A percentile compares a stretch with the other conserved stretches of the same genome.
Evolutionary conservation across 92 coral and sea anemone genomes (phyloP).

Genomic region (Meandrina meandrites): DNA sequence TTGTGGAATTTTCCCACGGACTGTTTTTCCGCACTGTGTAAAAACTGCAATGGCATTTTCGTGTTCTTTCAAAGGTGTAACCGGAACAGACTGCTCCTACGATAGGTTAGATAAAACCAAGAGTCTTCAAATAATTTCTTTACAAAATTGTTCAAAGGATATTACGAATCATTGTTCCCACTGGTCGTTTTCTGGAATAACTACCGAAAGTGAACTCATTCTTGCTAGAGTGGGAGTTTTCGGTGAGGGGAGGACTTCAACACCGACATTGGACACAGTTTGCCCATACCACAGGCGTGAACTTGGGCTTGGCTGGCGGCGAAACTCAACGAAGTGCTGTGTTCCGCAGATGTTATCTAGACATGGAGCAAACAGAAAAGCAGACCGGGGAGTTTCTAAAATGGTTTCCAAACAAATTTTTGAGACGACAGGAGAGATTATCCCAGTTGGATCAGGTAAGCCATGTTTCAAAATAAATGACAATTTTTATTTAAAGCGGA

Average conservation of each 20-base stretch:
- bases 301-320: slow-evolving; percentile 63
- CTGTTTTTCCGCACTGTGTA: neutral
- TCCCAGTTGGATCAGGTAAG: slow-evolving; percentile 66
- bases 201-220: slow-evolving; percentile 50
- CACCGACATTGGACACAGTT: slow-evolving; percentile 37
- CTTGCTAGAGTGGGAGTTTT: slow-evolving; percentile 46
- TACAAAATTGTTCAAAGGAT: slow-evolving; percentile 42
- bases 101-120: slow-evolving; percentile 42
- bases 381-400: slow-evolving; percentile 56
- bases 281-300: slow-evolving; percentile 56
- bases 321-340: slow-evolving; percentile 48
- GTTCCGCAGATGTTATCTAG: slow-evolving; percentile 43
- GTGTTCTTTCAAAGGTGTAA: slow-evolving; percentile 50
- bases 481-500: too few species aligned
- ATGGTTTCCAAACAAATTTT: slow-evolving; percentile 36
- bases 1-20: slow-evolving; percentile 33
- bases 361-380: slow-evolving; percentile 55
- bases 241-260: slow-evolving; percentile 25
- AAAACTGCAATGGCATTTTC: slow-evolving; percentile 37
- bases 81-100: slow-evolving; percentile 43
- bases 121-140: slow-evolving; percentile 33
- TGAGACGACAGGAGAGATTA: slow-evolving; percentile 45
- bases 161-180: slow-evolving; percentile 44
- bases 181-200: slow-evolving; percentile 58
- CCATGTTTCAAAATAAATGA: slow-evolving; percentile 3